A percentile compares a stretch with the other conserved stretches of the same genome.
Conservation (phyloP, 2,797 vertebrate species). For the Hoplostethus mediterraneus region DNA sequence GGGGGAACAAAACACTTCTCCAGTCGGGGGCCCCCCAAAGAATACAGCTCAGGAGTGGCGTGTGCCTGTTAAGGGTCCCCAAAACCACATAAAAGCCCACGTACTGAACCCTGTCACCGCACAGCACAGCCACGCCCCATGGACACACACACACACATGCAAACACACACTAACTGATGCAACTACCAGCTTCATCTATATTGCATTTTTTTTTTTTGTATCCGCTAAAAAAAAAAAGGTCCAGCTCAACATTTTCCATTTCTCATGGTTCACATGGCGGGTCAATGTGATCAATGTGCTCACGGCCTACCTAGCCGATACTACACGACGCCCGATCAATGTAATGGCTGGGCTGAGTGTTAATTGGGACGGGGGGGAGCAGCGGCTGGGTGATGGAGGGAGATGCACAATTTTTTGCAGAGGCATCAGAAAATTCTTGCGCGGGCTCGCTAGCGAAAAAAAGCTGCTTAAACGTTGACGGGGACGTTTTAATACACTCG, state of each 20-base stretch:
- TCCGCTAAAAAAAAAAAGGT: slow-evolving; percentile 56
- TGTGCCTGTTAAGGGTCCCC: slow-evolving; percentile 65
- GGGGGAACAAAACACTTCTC: slow-evolving; percentile 31
- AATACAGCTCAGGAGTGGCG: slow-evolving; percentile 65
- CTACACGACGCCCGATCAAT: slow-evolving; percentile 79
- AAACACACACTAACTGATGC: neutral
- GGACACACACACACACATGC: slow-evolving; percentile 20
- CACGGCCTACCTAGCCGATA: slow-evolving; percentile 77
- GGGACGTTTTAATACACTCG: slow-evolving; percentile 50
- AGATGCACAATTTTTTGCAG: slow-evolving; percentile 63
- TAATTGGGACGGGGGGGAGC: slow-evolving; percentile 77
- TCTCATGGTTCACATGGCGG: slow-evolving; percentile 78
- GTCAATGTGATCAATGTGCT: slow-evolving; percentile 82
- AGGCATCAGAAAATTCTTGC: slow-evolving; percentile 70
- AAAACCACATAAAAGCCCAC: slow-evolving; percentile 66
- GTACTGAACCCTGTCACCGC: slow-evolving; percentile 41
- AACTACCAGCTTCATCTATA: slow-evolving; percentile 35
- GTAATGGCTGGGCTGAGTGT: slow-evolving; percentile 77
- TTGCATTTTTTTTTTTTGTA: slow-evolving; percentile 39
- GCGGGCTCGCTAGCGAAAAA: slow-evolving; percentile 49
- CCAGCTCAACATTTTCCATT: slow-evolving; percentile 73
- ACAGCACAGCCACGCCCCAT: slow-evolving; percentile 46
- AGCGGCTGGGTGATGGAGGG: slow-evolving; percentile 59
- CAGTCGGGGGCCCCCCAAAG: slow-evolving; percentile 52
- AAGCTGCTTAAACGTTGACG: slow-evolving; percentile 54